These are phyloP conservation scores for Caloenas nicobarica DNA, from an alignment of 2,113 vertebrate species.

Conservation along the genomic window DNA sequence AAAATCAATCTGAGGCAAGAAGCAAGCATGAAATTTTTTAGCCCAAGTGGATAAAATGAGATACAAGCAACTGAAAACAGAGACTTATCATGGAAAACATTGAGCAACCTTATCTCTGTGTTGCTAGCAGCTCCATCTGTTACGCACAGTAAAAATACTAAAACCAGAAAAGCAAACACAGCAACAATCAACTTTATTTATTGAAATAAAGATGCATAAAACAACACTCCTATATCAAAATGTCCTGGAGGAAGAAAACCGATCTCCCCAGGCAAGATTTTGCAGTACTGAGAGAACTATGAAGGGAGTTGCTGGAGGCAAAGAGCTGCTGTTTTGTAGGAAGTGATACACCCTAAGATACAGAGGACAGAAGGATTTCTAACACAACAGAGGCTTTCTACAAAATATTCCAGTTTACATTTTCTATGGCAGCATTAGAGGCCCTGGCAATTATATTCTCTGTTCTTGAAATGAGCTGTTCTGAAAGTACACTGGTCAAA, in stretches of 20 bases:
- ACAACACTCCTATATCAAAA: constrained; percentile 43
- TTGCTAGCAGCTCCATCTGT: constrained; percentile 58
- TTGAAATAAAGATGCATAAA: constrained; percentile 60
- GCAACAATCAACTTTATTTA: constrained; percentile 51
- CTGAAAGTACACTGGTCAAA: neutral
- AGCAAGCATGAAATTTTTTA: constrained; percentile 45
- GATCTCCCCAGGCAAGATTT: constrained; percentile 37
- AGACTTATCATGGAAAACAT: constrained; percentile 31
- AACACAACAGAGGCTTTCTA: neutral
- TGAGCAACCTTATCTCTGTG: constrained; percentile 54
- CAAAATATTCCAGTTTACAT: neutral
- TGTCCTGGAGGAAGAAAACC: constrained; percentile 47
- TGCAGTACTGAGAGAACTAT: neutral
- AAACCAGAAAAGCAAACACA: constrained; percentile 56
- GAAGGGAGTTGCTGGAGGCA: constrained; percentile 25
- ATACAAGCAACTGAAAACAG: constrained; percentile 30
- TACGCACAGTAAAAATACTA: constrained; percentile 42
- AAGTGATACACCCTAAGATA: neutral
- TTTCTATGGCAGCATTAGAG: neutral
- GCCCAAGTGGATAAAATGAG: constrained; percentile 38
- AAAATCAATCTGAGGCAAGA: constrained; percentile 14
- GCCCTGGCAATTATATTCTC: neutral
- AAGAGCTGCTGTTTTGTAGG: neutral
- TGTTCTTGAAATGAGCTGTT: neutral
- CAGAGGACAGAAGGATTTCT: neutral